A percentile compares a stretch with the other conserved stretches of the same genome.
Evolutionary conservation across 2,797 vertebrate species (phyloP).

Genomic region (Gorsachius magnificus): DNA sequence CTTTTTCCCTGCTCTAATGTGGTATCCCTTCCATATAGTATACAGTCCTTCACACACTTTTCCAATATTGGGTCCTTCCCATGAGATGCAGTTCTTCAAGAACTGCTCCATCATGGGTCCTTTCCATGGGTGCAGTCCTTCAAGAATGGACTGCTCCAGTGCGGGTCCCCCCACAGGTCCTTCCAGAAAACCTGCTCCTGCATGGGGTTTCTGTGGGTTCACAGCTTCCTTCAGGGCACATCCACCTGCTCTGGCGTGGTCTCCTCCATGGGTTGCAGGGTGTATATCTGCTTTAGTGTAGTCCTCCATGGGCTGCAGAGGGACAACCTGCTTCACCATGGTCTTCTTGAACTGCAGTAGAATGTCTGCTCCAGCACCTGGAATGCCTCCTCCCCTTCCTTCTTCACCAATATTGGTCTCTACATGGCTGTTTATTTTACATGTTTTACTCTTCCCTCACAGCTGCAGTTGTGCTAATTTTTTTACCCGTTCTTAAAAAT

Average conservation of each 20-base stretch:
- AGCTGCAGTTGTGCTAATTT: background rate
- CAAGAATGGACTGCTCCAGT: background rate
- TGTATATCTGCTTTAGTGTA: background rate
- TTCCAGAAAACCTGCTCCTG: background rate
- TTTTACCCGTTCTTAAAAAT: background rate
- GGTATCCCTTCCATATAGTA: rapidly evolving
- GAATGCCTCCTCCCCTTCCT: background rate
- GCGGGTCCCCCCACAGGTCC: rapidly evolving
- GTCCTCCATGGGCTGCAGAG: background rate
- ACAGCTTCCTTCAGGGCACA: background rate
- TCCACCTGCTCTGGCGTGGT: background rate
- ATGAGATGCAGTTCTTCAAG: background rate
- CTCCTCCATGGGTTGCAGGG: background rate
- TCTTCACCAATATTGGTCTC: background rate
- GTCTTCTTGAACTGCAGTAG: background rate
- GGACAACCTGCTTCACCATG: background rate
- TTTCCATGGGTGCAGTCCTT: background rate
- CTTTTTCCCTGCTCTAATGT: background rate
- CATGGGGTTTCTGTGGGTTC: rapidly evolving
- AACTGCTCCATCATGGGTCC: background rate
- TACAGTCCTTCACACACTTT: background rate
- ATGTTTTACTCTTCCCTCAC: background rate
- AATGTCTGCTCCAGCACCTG: background rate
- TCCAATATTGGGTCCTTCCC: background rate
- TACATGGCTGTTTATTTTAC: background rate